phyloP scores from a whole-genome alignment of 2,113 vertebrate species.

The Podiceps cristatus region DNA sequence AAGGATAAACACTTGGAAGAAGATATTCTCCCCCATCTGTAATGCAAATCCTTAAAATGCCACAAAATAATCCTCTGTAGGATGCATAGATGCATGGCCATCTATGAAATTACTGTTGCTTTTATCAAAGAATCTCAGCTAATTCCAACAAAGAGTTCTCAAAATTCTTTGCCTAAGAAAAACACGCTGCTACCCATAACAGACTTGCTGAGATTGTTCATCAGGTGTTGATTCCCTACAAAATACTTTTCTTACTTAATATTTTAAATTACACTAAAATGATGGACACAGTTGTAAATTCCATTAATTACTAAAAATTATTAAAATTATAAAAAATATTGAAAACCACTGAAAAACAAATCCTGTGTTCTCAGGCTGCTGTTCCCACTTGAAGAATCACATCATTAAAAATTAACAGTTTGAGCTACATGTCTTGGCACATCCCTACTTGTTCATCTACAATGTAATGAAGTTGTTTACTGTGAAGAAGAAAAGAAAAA shows the following conservation, averaged over 20 bases:
- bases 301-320: background rate
- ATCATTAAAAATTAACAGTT: background rate
- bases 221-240: background rate
- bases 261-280: background rate
- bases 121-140: background rate
- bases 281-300: background rate
- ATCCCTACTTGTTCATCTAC: background rate
- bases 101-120: background rate
- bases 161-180: background rate
- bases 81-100: background rate
- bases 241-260: background rate
- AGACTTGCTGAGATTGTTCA: background rate
- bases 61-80: background rate
- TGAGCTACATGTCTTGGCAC: background rate
- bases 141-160: background rate
- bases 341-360: background rate
- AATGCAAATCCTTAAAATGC: background rate
- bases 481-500: background rate
- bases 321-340: background rate
- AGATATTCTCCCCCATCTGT: background rate
- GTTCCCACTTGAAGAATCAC: background rate
- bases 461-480: background rate
- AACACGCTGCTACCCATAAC: background rate
- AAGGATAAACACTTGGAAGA: background rate
- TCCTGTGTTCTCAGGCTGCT: background rate